Evolutionary conservation across 2,113 vertebrate species (phyloP), one percentile per base, ranked within the genome.

Genomic region (Paracanthobrama guichenoti): DNA sequence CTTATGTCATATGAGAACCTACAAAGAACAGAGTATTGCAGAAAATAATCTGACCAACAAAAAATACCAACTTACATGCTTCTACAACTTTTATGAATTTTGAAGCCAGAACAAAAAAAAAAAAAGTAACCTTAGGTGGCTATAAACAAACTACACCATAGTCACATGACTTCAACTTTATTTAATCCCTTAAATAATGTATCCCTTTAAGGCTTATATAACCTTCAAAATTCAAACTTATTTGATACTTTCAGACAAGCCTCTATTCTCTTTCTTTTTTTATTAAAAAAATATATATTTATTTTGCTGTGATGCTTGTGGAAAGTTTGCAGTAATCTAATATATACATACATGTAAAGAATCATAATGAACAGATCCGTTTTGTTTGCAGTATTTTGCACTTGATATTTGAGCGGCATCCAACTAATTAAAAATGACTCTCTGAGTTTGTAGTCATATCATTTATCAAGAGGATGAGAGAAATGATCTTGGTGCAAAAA

Each of bases 401-500:
- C 9, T 42, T 26, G 57, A 62, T 9, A 79, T 14, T 46, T 62
- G 24, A 66, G 24, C 42, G 3, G n/a, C 64, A 76, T 84, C 85
- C 5, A 35, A 55, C 84, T 89, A 88, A 88, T 92, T 93, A 88
- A 83, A 81, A 86, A 89, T 83, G 79, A 90, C 77, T 88, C 84
- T 83, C 60, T n/a, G 62, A 88, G 85, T 89, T 90, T 89, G 87
- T 89, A 89, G 82, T 86, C 84, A 57, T 88, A 92, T 94, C 90
- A 81, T 82, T 93, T 94, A 92, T 88, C 92, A 84, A 13, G 3
- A 10, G 89, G 88, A 91, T 92, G 84, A 90, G 71, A 62, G 84
- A 86, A 86, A 35, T 71, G 64, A 69, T 39, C 11, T 42, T 1
- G 55, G 60, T 88, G 86, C 91, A 93, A 92, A 95, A 94, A 95